Evolutionary conservation across 64 coral and sea anemone genomes (phyloP).

Genomic region (Anthopleura sola): DNA sequence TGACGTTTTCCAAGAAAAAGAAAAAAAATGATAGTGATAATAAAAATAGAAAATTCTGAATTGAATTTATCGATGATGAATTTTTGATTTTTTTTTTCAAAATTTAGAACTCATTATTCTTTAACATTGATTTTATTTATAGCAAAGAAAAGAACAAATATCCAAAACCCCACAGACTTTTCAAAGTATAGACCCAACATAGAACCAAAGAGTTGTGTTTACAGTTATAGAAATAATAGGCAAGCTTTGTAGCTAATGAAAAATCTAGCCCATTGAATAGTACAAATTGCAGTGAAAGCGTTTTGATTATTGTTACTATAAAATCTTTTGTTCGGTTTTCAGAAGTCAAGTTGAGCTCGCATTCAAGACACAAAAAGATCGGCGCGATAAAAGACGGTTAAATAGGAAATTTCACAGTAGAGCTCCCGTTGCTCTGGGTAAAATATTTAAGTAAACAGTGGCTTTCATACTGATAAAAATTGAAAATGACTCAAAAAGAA

Average conservation of each 20-base stretch:
- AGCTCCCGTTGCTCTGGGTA: constrained; percentile 49
- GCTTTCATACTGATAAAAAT: constrained; percentile 20
- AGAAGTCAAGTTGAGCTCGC: constrained; percentile 49
- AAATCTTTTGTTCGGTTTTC: constrained; percentile 56
- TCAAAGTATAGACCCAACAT: not conserved
- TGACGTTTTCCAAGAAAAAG: not conserved
- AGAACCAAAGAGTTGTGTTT: not conserved
- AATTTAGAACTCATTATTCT: not conserved
- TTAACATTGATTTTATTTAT: not conserved
- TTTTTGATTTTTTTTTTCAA: not conserved
- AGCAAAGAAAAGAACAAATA: not conserved
- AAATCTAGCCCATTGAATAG: constrained; percentile 73
- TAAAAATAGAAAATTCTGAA: not conserved
- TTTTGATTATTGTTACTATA: constrained; percentile 57
- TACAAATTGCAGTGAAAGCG: constrained; percentile 81
- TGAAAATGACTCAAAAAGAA: constrained; percentile 14
- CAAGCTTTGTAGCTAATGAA: constrained; percentile 72
- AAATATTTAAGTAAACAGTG: constrained; percentile 20
- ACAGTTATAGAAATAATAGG: constrained; percentile 46
- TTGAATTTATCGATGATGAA: not conserved
- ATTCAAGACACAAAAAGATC: constrained; percentile 52
- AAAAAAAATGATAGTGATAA: not conserved
- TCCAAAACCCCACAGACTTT: not conserved
- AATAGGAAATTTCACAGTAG: constrained; percentile 44
- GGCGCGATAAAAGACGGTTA: constrained; percentile 50